These are phyloP conservation scores for Caenorhabditis briggsae DNA, from an alignment of 1,140 invertebrate genomes.

Conservation along the genomic window DNA sequence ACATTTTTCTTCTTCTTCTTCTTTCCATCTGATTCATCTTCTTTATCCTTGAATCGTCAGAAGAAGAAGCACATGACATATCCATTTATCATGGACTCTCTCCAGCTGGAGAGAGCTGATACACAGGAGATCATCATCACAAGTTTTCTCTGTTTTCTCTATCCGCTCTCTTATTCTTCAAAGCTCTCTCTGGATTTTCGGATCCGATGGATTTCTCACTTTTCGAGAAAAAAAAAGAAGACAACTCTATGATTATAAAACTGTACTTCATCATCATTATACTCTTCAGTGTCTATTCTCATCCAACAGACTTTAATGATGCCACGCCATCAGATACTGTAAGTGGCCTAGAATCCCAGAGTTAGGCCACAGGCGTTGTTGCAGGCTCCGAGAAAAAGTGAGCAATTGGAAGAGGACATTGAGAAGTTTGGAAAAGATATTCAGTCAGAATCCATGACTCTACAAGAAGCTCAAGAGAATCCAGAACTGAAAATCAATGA, in stretches of 20 bases:
- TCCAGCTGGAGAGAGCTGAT: not conserved
- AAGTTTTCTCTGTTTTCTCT: not conserved
- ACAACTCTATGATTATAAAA: no score
- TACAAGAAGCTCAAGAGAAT: not conserved
- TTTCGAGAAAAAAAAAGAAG: not conserved
- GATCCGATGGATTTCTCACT: not conserved
- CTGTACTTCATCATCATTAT: no score
- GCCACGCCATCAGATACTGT: no score
- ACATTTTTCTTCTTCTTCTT: not conserved
- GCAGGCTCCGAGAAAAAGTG: not conserved
- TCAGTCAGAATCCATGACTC: not conserved
- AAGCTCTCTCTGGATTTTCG: not conserved
- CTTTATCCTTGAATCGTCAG: no score
- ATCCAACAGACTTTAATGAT: not conserved
- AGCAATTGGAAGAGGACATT: constrained; percentile 15
- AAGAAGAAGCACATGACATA: constrained; percentile 9
- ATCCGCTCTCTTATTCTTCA: not conserved
- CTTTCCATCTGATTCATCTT: not conserved
- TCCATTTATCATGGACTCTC: constrained; percentile 9
- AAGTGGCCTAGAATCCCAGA: no score
- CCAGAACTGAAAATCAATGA: not conserved
- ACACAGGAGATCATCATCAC: not conserved
- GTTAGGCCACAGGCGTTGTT: not conserved
- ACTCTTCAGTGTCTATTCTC: no score
- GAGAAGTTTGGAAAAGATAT: constrained; percentile 4